These are phyloP conservation scores for Aphidius ervi DNA, from an alignment of 1,140 invertebrate genomes.

Conservation along the genomic window DNA sequence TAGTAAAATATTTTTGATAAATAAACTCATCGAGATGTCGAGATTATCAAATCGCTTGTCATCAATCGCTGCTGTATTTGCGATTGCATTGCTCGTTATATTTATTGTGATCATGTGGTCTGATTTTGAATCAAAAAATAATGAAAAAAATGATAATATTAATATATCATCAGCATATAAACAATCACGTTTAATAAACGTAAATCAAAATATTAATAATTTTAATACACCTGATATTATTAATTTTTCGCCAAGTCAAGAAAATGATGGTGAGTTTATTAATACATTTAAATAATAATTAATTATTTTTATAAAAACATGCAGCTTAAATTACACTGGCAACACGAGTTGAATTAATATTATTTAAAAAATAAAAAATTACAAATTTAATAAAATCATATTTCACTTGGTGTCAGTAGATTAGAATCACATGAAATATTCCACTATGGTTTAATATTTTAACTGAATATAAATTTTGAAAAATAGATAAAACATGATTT, in stretches of 20 bases:
- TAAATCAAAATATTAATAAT: no score
- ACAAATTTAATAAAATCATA: constrained; percentile 10
- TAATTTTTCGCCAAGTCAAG: neutral
- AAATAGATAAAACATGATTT: neutral
- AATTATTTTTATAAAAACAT: neutral
- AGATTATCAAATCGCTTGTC: constrained; percentile 18
- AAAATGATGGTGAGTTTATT: constrained; percentile 15
- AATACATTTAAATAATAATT: neutral
- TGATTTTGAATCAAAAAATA: constrained; percentile 7
- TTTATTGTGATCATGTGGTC: constrained; percentile 21
- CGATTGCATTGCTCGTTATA: constrained; percentile 16
- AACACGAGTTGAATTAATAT: neutral
- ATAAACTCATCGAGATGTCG: constrained; percentile 12
- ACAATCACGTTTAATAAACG: no score
- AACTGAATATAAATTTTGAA: neutral
- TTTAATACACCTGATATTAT: neutral
- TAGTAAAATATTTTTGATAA: neutral
- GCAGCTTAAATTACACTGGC: neutral
- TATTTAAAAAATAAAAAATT: neutral
- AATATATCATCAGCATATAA: constrained; percentile 5
- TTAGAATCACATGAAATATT: constrained; percentile 20
- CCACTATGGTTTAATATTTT: neutral
- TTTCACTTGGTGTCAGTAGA: constrained; percentile 17
- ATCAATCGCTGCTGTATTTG: constrained; percentile 17
- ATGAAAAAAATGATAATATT: constrained; percentile 10